Conservation (phyloP, 2,888 invertebrate genomes). For the Tholera decimalis region DNA sequence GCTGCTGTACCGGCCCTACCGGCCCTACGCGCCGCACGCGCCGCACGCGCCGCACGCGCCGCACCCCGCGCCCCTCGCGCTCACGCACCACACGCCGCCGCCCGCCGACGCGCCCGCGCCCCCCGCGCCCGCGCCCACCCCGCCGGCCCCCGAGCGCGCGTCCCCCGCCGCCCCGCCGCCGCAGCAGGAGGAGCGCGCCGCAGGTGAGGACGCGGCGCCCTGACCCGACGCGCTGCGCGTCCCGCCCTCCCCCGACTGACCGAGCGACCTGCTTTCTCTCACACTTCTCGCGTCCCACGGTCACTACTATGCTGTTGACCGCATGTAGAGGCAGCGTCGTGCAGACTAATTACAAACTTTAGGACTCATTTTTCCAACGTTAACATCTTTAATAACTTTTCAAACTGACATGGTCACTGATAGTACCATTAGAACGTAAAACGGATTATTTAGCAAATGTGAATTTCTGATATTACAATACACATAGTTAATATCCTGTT, state of each 20-base stretch:
- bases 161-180: constrained; percentile 78
- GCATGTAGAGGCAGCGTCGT: constrained; percentile 8
- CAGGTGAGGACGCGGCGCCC: constrained; percentile 55
- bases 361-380: not conserved
- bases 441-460: too few relatives aligned
- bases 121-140: constrained; percentile 15
- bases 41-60: constrained; percentile 42
- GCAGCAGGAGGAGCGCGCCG: constrained; percentile 36
- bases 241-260: constrained; percentile 57
- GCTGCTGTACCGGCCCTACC: constrained; percentile 81
- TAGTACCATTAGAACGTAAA: too few relatives aligned
- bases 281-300: not conserved
- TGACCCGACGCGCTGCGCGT: constrained; percentile 46
- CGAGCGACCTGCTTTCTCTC: too few relatives aligned
- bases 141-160: constrained; percentile 29
- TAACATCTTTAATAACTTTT: too few relatives aligned
- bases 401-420: too few relatives aligned
- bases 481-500: too few relatives aligned
- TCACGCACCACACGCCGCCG: constrained; percentile 63
- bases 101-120: constrained; percentile 65
- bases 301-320: constrained; percentile 6
- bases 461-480: too few relatives aligned
- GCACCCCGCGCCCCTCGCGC: constrained; percentile 23
- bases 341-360: not conserved
- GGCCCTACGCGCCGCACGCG: constrained; percentile 67